phyloP scores from a whole-genome alignment of 2,888 invertebrate genomes.

The Drosophila mulleri region DNA sequence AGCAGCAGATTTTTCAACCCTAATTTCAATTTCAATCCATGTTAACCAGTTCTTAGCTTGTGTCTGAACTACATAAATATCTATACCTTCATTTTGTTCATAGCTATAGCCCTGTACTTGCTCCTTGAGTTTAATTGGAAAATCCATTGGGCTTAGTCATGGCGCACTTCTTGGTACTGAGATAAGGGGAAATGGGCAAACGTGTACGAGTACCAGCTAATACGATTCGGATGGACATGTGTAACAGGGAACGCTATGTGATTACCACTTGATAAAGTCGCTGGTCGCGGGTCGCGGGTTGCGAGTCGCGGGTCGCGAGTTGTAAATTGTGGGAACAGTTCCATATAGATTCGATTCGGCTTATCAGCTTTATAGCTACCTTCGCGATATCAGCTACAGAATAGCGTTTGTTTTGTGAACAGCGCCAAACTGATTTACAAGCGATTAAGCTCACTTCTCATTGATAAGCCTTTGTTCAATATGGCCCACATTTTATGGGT shows the following conservation, averaged over 20 bases:
- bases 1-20: background rate
- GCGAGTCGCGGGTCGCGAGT: background rate
- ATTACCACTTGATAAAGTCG: slow-evolving; percentile 1
- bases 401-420: background rate
- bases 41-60: background rate
- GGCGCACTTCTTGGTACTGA: background rate
- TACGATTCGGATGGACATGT: slow-evolving; percentile 1
- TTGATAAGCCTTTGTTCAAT: slow-evolving; percentile 13
- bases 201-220: slow-evolving; percentile 4
- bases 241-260: background rate
- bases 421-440: slow-evolving; percentile 67
- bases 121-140: background rate
- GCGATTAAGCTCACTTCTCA: slow-evolving; percentile 54
- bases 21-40: background rate
- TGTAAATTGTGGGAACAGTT: slow-evolving; percentile 3
- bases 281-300: background rate
- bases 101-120: no score
- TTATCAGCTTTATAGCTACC: slow-evolving; percentile 23
- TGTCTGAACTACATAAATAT: background rate
- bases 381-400: slow-evolving; percentile 6
- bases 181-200: background rate
- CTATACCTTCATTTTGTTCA: background rate
- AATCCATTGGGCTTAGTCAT: background rate
- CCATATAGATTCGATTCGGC: slow-evolving; percentile 21
- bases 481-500: slow-evolving; percentile 9